These are phyloP conservation scores for Pristionchus exspectatus DNA, from an alignment of 2,888 invertebrate genomes.

Conservation along the genomic window DNA sequence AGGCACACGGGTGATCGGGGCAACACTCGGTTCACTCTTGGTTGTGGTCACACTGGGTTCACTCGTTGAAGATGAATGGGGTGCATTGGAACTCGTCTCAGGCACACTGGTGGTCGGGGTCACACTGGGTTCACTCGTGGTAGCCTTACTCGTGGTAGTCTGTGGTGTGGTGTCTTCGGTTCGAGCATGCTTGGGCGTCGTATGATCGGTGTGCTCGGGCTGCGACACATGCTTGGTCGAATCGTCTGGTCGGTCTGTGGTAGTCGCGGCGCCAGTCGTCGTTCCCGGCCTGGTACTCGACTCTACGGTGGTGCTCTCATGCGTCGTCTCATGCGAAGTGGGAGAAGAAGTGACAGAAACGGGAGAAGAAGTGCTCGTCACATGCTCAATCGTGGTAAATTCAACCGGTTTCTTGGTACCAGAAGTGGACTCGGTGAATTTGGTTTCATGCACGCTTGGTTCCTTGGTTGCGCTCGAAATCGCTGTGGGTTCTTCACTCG, in stretches of 20 bases:
- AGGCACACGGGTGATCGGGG: not conserved
- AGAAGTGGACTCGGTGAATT: not conserved
- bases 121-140: constrained; percentile 20
- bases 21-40: not conserved
- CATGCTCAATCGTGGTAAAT: not conserved
- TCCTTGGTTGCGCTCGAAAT: not conserved
- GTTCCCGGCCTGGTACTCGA: not conserved
- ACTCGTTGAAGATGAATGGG: not conserved
- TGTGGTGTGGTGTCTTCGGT: not conserved
- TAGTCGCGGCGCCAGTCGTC: not conserved
- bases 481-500: not conserved
- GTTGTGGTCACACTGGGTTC: not conserved
- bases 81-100: not conserved
- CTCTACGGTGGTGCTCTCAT: not conserved
- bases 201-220: not conserved
- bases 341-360: not conserved
- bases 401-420: not conserved
- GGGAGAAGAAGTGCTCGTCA: not conserved
- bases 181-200: not conserved
- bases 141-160: not conserved
- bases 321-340: constrained; percentile 17
- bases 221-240: not conserved
- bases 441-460: constrained; percentile 29
- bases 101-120: not conserved
- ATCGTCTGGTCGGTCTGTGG: not conserved